Evolutionary conservation across 2,797 vertebrate genomes (phyloP).

Genomic region (Acanthornis magna): DNA sequence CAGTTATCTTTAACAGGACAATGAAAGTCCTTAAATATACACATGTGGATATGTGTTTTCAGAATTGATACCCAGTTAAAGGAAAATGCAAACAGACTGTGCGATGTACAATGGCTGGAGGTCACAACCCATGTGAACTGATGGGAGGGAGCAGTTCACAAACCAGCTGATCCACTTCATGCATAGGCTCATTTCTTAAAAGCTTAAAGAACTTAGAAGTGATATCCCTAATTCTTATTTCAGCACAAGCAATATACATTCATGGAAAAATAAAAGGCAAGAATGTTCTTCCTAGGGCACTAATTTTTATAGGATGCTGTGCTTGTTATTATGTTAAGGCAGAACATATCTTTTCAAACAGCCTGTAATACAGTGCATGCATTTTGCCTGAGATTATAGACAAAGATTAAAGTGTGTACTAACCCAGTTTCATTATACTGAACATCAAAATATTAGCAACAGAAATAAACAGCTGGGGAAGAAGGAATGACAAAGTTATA

Average conservation of each 20-base stretch:
- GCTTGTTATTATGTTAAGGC: neutral
- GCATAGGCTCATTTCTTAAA: neutral
- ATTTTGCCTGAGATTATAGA: constrained; percentile 7
- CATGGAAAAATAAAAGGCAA: neutral
- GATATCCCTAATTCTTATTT: neutral
- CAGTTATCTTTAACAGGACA: neutral
- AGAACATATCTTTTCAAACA: neutral
- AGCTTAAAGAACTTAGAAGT: neutral
- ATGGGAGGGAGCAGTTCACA: neutral
- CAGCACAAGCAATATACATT: neutral
- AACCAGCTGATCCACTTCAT: neutral
- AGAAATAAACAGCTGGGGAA: constrained; percentile 20
- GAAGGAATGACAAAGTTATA: neutral
- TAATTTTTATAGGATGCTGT: constrained; percentile 4
- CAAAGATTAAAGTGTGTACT: constrained; percentile 22
- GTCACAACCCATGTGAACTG: neutral
- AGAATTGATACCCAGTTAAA: neutral
- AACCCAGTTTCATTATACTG: neutral
- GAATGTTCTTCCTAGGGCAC: neutral
- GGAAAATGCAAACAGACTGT: neutral
- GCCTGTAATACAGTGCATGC: neutral
- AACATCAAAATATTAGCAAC: constrained; percentile 18
- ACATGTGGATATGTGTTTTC: neutral
- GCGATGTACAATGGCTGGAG: neutral
- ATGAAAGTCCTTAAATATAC: neutral